phyloP scores from a whole-genome alignment of 2,113 vertebrate genomes.

The Cottus gobio region DNA sequence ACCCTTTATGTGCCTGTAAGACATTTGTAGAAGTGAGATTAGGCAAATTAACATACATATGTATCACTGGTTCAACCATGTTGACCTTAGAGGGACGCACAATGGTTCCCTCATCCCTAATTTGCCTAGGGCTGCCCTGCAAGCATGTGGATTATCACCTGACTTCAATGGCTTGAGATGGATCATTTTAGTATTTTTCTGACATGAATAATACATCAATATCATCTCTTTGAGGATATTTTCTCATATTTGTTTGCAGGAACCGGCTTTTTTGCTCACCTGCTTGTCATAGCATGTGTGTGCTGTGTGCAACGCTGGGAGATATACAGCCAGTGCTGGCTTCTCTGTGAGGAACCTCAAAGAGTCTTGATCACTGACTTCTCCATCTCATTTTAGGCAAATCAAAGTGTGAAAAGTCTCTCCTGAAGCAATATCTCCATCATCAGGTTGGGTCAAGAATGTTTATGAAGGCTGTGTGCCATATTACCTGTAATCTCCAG shows the following conservation, averaged over 20 bases:
- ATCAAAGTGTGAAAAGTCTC: slow-evolving; percentile 87
- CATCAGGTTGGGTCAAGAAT: slow-evolving; percentile 81
- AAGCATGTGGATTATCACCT: slow-evolving; percentile 81
- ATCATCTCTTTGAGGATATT: slow-evolving; percentile 72
- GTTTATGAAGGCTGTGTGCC: slow-evolving; percentile 82
- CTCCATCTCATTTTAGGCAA: slow-evolving; percentile 84
- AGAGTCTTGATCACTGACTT: slow-evolving; percentile 78
- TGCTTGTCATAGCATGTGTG: slow-evolving; percentile 63
- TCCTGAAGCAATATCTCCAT: slow-evolving; percentile 84
- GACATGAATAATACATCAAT: slow-evolving; percentile 80
- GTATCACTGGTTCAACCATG: slow-evolving; percentile 79
- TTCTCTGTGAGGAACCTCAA: slow-evolving; percentile 79
- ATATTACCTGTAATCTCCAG: slow-evolving; percentile 85
- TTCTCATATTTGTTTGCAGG: slow-evolving; percentile 73
- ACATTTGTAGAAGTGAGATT: slow-evolving; percentile 84
- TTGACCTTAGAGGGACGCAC: slow-evolving; percentile 80
- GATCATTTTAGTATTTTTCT: slow-evolving; percentile 74
- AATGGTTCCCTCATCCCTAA: slow-evolving; percentile 76
- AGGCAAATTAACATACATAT: slow-evolving; percentile 85
- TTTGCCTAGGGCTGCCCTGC: slow-evolving; percentile 70
- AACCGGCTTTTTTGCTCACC: slow-evolving; percentile 68
- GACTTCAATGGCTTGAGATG: slow-evolving; percentile 79
- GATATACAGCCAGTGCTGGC: slow-evolving; percentile 61
- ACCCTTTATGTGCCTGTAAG: slow-evolving; percentile 83
- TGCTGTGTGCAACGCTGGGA: slow-evolving; percentile 51